A percentile compares a stretch with the other conserved stretches of the same genome.
Evolutionary conservation across 1,140 invertebrate genomes (phyloP).

Genomic region (Drosophila sucinea): DNA sequence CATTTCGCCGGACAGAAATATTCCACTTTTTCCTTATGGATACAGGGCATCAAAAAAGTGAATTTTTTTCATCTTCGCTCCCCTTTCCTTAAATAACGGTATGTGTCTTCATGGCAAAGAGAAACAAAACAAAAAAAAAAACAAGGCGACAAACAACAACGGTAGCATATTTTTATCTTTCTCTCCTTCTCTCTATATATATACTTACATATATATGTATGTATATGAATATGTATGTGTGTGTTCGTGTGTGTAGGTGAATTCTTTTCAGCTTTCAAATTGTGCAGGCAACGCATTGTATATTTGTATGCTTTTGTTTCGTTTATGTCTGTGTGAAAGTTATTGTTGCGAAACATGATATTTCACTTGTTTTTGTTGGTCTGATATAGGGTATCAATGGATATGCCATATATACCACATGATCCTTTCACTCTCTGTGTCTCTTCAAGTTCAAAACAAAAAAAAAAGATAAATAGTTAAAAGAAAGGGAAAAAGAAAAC

Average conservation of each 20-base stretch:
- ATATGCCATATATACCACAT: neutral
- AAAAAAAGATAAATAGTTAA: too few species aligned
- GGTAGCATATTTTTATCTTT: slow-evolving; percentile 23
- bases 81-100: neutral
- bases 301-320: slow-evolving; percentile 38
- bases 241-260: slow-evolving; percentile 17
- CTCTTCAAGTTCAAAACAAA: too few species aligned
- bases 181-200: neutral
- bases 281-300: slow-evolving; percentile 53
- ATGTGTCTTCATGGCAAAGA: neutral
- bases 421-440: too few species aligned
- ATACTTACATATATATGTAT: neutral
- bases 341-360: slow-evolving; percentile 73
- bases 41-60: neutral
- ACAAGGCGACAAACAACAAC: slow-evolving; percentile 42
- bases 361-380: slow-evolving; percentile 28
- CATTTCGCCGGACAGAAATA: neutral
- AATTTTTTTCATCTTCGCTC: slow-evolving; percentile 44
- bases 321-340: slow-evolving; percentile 48
- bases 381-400: slow-evolving; percentile 26
- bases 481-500: too few species aligned
- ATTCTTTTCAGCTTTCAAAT: slow-evolving; percentile 52
- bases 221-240: neutral
- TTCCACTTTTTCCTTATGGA: neutral
- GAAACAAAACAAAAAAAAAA: slow-evolving; percentile 14